Base-by-base conservation (phyloP, 2,888 invertebrate genomes). In the Pachycephus smyrnensis region DNA sequence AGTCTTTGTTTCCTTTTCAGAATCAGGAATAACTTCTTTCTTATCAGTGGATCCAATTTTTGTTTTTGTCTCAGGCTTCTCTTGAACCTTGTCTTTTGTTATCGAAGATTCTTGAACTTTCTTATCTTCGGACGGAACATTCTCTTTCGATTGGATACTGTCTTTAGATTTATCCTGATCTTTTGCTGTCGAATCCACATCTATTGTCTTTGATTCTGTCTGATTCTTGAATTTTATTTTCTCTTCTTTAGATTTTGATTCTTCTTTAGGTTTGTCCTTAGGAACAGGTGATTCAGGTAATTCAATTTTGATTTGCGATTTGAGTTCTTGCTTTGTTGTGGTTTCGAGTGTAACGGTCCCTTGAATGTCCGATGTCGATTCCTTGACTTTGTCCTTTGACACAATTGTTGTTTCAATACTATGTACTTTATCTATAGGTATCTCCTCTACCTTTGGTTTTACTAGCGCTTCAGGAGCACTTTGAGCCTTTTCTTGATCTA, bases 371-470 rank as follows among this genome's bases (percentile, higher is more conserved):
- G 55, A 40, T 11, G 23, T 68, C 75, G 69, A 31, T 71, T 71
- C 15, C 11, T 71, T 30, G 12, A 15, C 33, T 71, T 30, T 33
- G 71, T 32, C 23, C 32, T 77, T 76, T 40, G 81, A 79, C 73
- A 89, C 88, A 35, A 81, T 73, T 75, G 82, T 82, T 1, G 82
- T 83, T 23, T 86, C 85, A 35, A 90, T 86, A 32, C 80, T 80
- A 40, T 82, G 23, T 31, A 87, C 69, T 23, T 82, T 81, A 81
- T 92, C 90, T 55, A 87, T 88, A 23, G 89, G 82, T 75, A 87
- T 90, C 79, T 91, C 82, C 73, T 85, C 82, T 23, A 9, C 23
- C 1, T 82, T 33, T 79, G 89, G 88, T 33, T 86, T 83, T 75
- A 87, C 80, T 76, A 92, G 92, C 75, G 92, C 23, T 37, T 73